These are phyloP conservation scores for Orthonychiurus folsomi DNA, from an alignment of 2,888 invertebrate species.

Conservation along the genomic window DNA sequence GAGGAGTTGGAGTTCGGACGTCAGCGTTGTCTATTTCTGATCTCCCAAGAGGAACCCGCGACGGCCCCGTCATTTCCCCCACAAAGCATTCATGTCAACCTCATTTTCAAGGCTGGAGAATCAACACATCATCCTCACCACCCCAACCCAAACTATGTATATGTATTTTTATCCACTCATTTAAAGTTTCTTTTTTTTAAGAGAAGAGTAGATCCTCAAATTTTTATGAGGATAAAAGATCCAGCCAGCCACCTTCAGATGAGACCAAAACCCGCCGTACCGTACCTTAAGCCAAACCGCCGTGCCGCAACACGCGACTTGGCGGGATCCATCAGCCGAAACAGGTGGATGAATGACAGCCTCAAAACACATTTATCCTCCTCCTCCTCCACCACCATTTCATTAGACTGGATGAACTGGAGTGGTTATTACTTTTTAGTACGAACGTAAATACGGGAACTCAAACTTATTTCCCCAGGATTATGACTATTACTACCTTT, in stretches of 20 bases:
- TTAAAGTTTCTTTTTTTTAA: not conserved
- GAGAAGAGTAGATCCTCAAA: too few relatives aligned
- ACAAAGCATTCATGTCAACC: not conserved
- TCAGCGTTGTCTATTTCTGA: slow-evolving; percentile 1
- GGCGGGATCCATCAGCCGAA: not conserved
- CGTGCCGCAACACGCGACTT: not conserved
- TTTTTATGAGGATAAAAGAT: too few relatives aligned
- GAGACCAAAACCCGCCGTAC: too few relatives aligned
- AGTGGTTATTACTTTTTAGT: not conserved
- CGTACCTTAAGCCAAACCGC: too few relatives aligned
- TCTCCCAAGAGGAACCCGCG: not conserved
- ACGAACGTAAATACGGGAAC: not conserved
- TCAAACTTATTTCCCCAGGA: not conserved
- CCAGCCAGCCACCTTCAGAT: too few relatives aligned
- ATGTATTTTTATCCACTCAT: not conserved
- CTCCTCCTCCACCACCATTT: not conserved
- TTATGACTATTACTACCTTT: not conserved
- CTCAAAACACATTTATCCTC: not conserved
- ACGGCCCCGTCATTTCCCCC: not conserved
- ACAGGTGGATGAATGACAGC: not conserved
- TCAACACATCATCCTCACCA: too few relatives aligned
- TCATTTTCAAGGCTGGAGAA: not conserved
- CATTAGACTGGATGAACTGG: not conserved
- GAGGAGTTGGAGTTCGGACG: not conserved
- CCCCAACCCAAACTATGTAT: not conserved